These are phyloP conservation scores for Branchipolynoe longqiensis DNA, from an alignment of 2,888 invertebrate genomes.

Conservation along the genomic window DNA sequence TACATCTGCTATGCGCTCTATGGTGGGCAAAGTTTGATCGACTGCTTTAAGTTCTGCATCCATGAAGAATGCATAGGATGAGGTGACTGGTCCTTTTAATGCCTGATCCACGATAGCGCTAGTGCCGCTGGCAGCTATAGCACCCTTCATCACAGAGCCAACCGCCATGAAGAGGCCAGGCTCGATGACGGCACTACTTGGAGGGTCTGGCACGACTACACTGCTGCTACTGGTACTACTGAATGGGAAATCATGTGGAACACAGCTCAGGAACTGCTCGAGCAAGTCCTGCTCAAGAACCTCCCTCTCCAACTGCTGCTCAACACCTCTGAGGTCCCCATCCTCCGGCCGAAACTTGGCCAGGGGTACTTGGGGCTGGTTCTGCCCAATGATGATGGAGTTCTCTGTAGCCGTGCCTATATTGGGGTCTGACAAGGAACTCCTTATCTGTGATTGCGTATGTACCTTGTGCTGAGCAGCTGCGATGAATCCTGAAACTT, in stretches of 20 bases:
- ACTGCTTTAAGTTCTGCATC: neutral
- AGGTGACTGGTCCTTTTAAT: neutral
- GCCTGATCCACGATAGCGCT: neutral
- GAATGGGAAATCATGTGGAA: slow-evolving; percentile 6
- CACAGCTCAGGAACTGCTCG: slow-evolving; percentile 25
- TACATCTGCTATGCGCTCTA: no score
- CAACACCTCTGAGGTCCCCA: no score
- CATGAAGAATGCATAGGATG: neutral
- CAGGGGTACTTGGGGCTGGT: no score
- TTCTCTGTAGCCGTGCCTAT: no score
- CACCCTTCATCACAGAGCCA: neutral
- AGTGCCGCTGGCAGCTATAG: neutral
- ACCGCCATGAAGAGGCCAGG: neutral
- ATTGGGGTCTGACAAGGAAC: no score
- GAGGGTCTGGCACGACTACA: neutral
- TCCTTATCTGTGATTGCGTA: no score
- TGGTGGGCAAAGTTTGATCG: neutral
- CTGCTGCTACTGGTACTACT: no score
- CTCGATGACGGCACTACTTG: neutral
- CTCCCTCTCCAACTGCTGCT: neutral
- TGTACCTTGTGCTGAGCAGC: no score
- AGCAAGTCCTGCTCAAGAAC: slow-evolving; percentile 26
- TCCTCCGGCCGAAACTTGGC: no score
- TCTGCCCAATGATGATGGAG: no score
- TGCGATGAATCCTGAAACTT: no score